Conservation (phyloP, 2,797 vertebrate species). For the Propithecus perrieri region DNA sequence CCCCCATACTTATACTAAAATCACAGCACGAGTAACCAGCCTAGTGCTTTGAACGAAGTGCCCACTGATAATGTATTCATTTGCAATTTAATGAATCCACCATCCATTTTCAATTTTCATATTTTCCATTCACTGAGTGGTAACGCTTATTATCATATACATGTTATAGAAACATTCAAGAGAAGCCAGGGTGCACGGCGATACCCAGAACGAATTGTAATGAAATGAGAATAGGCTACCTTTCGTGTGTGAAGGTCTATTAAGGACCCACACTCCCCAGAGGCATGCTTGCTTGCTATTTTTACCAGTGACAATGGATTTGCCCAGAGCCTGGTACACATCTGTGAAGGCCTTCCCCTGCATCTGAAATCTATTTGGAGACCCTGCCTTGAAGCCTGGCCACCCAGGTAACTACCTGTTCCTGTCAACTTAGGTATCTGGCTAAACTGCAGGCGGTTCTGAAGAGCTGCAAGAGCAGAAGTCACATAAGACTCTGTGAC, state of each 20-base stretch:
- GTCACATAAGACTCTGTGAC: not conserved
- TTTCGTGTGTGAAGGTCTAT: constrained; percentile 34
- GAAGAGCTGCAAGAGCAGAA: not conserved
- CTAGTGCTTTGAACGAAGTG: constrained; percentile 21
- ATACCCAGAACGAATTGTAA: constrained; percentile 40
- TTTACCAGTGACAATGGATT: not conserved
- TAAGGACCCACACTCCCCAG: not conserved
- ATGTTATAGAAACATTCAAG: constrained; percentile 69
- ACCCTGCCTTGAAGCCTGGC: not conserved
- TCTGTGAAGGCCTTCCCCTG: not conserved
- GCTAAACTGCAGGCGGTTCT: not conserved
- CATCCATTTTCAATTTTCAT: constrained; percentile 68
- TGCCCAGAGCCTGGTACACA: not conserved
- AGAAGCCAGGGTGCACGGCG: constrained; percentile 18
- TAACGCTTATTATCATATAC: constrained; percentile 44
- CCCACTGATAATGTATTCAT: constrained; percentile 31
- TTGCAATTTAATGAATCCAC: constrained; percentile 59
- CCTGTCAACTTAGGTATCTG: not conserved
- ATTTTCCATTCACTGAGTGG: constrained; percentile 60
- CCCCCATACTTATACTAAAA: not conserved
- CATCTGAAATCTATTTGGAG: constrained; percentile 1
- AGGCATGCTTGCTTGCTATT: not conserved
- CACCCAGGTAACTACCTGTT: not conserved
- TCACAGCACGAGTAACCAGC: not conserved
- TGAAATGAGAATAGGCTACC: not conserved